These are phyloP conservation scores for Vireo griseus DNA, from an alignment of 2,797 vertebrate species.

Conservation along the genomic window DNA sequence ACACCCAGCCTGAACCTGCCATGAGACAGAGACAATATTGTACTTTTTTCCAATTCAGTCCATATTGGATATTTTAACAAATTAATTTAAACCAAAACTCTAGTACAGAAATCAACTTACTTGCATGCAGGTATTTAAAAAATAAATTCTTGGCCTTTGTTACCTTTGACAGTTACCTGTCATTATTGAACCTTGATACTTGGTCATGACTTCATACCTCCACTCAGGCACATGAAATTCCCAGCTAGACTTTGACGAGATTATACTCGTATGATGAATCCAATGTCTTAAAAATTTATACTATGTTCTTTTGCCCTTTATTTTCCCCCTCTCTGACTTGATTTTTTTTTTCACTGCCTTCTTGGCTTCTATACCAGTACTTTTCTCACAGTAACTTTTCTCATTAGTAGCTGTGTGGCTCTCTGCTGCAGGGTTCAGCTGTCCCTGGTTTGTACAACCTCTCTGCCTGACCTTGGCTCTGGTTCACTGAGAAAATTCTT, in stretches of 20 bases:
- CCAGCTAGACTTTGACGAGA: neutral
- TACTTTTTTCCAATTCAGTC: neutral
- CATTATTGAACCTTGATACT: neutral
- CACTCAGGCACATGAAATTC: neutral
- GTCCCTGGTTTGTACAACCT: neutral
- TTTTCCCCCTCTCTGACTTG: neutral
- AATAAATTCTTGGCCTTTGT: neutral
- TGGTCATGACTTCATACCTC: neutral
- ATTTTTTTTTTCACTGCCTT: neutral
- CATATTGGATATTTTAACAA: neutral
- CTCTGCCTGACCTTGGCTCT: neutral
- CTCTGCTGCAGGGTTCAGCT: neutral
- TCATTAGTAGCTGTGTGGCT: neutral
- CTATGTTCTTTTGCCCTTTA: neutral
- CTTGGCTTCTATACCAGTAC: neutral
- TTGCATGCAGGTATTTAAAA: neutral
- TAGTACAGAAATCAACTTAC: neutral
- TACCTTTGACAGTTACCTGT: neutral
- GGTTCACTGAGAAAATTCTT: slow-evolving; percentile 12
- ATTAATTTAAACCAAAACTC: neutral
- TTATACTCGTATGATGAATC: neutral
- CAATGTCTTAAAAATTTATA: neutral
- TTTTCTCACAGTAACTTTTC: neutral
- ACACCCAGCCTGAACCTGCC: neutral
- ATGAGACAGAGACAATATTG: neutral